These are phyloP conservation scores for Lycopodina hypogea DNA, from an alignment of 37 sponge, comb jelly and placozoan genomes.

Conservation along the genomic window DNA sequence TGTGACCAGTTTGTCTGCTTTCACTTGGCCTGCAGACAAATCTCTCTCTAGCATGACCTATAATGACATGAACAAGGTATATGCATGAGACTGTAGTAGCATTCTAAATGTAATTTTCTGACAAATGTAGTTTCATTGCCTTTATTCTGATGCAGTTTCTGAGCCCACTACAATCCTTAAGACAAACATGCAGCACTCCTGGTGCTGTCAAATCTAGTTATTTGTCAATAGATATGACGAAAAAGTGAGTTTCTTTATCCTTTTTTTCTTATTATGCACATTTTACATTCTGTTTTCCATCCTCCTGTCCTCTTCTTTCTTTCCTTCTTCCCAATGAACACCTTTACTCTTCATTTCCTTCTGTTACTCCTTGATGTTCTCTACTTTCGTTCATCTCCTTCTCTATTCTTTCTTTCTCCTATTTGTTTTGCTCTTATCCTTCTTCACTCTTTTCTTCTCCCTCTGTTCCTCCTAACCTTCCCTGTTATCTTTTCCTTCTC, in stretches of 20 bases:
- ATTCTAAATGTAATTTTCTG: no score
- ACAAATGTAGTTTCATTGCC: no score
- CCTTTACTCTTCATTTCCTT: background rate
- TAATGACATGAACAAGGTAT: background rate
- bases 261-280: no score
- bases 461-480: no score
- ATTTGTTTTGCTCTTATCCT: no score
- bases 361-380: background rate
- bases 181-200: constrained; percentile 84
- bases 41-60: background rate
- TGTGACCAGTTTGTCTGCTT: background rate
- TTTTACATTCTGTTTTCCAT: no score
- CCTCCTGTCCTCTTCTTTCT: background rate
- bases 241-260: background rate
- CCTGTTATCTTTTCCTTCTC: no score
- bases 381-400: background rate
- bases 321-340: background rate
- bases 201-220: constrained; percentile 54
- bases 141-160: constrained; percentile 62
- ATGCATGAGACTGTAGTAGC: no score
- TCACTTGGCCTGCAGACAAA: background rate
- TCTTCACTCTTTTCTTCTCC: no score
- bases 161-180: constrained; percentile 60
- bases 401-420: constrained; percentile 2
- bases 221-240: background rate